phyloP scores from a whole-genome alignment of 2,797 vertebrate genomes.

The Ctenopoma multispine region DNA sequence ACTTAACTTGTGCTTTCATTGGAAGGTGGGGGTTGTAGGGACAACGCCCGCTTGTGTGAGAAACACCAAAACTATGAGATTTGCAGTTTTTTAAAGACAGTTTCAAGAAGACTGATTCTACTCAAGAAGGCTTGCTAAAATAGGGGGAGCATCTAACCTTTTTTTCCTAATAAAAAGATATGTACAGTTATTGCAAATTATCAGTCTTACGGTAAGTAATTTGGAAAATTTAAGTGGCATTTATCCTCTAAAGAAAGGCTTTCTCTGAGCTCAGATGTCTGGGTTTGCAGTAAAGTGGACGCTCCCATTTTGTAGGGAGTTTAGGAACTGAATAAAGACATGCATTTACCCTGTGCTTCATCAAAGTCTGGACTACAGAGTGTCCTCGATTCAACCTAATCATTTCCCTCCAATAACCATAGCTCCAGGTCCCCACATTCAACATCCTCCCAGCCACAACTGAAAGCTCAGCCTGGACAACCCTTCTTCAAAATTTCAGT shows the following conservation, averaged over 20 bases:
- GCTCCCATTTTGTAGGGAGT: slow-evolving; percentile 49
- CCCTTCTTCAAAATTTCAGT: slow-evolving; percentile 64
- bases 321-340: slow-evolving; percentile 36
- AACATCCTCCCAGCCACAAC: slow-evolving; percentile 73
- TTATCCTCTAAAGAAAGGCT: not conserved
- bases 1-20: slow-evolving; percentile 20
- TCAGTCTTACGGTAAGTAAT: not conserved
- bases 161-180: too few species aligned
- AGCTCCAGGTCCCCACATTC: slow-evolving; percentile 48
- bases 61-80: slow-evolving; percentile 18
- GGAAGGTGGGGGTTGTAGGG: slow-evolving; percentile 28
- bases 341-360: slow-evolving; percentile 65
- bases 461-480: slow-evolving; percentile 68
- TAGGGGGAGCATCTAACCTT: not conserved
- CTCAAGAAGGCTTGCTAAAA: slow-evolving; percentile 3
- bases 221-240: not conserved
- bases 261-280: slow-evolving; percentile 20
- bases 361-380: slow-evolving; percentile 59
- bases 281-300: slow-evolving; percentile 31
- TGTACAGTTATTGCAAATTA: too few species aligned
- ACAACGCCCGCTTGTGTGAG: slow-evolving; percentile 17
- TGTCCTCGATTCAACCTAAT: slow-evolving; percentile 56
- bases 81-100: not conserved
- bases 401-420: slow-evolving; percentile 66
- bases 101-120: not conserved